Evolutionary conservation across 2,888 invertebrate species (phyloP), one percentile per base, ranked within the genome.

Genomic region (Ectemnius continuus): DNA sequence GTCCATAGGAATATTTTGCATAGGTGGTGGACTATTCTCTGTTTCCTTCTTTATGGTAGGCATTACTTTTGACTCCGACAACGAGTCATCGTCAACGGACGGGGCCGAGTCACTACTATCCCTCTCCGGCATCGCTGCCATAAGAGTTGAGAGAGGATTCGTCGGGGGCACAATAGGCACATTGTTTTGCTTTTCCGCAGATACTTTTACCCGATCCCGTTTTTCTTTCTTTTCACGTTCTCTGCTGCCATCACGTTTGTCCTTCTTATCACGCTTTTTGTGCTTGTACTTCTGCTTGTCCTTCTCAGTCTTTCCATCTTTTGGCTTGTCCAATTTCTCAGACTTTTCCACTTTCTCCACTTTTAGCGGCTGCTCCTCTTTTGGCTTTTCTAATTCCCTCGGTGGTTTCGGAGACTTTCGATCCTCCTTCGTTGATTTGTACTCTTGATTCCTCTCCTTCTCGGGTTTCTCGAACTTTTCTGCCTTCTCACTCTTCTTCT

Each of bases 381-480:
- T 91, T 13, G 84, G 70, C 58, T 89, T 88, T 57, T 91, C 90
- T n/a, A 86, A 80, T 70, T 91, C 88, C 64, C 88, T 89, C 46
- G 79, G 65, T 57, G 84, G 81, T 59, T 87, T 87, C 5, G 89
- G 86, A 13, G 88, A 88, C 70, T 89, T 91, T 78, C 86, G 86
- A 11, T 84, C 87, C 8, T 91, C 91, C 76, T 91, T 91, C 83
- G 92, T 91, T 47, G 92, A 89, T 79, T 88, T 91, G 28, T 77
- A 81, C 67, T 92, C 93, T 76, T 93, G 92, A 28, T 91, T 87
- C 59, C 93, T 93, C 75, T 93, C 92, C 18, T 93, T 93, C 74
- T 94, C 94, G 28, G 93, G 92, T 91, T 94, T 94, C 67, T 94
- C 92, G 86, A 94, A 94, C 79, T 94, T 94, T 78, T 94, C 94